Conservation (phyloP, 2,888 invertebrate genomes). For the Sepiola atlantica region DNA sequence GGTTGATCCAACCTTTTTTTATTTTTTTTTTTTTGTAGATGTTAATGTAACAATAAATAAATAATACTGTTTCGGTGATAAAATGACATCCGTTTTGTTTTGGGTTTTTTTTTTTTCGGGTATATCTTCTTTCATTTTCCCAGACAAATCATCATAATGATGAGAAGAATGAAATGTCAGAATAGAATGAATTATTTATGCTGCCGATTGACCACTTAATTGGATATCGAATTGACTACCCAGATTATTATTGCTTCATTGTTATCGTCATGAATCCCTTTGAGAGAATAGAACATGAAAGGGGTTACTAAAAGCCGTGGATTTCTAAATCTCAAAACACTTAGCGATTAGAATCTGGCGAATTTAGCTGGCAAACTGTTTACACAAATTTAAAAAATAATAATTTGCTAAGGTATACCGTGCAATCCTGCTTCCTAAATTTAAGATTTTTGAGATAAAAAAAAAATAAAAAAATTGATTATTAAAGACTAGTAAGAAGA, state of each 20-base stretch:
- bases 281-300: neutral
- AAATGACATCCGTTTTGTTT: neutral
- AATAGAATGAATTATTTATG: neutral
- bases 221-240: neutral
- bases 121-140: neutral
- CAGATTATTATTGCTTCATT: neutral
- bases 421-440: too few relatives aligned
- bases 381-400: too few relatives aligned
- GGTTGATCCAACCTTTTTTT: too few relatives aligned
- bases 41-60: neutral
- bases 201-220: neutral
- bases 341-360: too few relatives aligned
- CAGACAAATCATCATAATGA: neutral
- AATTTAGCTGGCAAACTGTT: too few relatives aligned
- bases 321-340: too few relatives aligned
- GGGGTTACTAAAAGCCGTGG: neutral
- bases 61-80: neutral
- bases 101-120: too few relatives aligned
- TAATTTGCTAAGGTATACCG: too few relatives aligned
- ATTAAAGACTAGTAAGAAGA: too few relatives aligned
- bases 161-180: neutral
- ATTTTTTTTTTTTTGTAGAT: neutral
- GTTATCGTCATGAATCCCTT: neutral
- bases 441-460: too few relatives aligned
- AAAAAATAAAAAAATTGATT: too few relatives aligned